These are phyloP conservation scores for Nesidiocoris tenuis DNA, from an alignment of 2,888 invertebrate species.

Conservation along the genomic window DNA sequence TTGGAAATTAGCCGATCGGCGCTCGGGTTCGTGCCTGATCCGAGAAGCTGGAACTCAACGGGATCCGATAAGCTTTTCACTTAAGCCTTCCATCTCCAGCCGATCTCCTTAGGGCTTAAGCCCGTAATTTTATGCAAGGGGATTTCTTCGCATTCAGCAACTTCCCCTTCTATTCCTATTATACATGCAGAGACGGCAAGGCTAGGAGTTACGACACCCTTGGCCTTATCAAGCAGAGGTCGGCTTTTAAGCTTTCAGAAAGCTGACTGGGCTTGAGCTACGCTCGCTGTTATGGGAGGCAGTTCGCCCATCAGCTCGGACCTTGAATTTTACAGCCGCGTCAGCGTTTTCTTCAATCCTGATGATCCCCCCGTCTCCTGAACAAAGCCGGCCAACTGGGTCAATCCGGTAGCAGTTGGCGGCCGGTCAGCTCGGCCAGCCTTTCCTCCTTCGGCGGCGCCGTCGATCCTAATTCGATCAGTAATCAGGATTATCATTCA, in stretches of 20 bases:
- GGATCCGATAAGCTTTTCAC: not conserved
- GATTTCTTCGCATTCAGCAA: conserved; percentile 14
- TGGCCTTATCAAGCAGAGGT: conserved; percentile 4
- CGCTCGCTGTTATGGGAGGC: not conserved
- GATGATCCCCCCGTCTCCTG: not conserved
- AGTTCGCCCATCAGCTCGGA: not conserved
- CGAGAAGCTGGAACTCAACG: not conserved
- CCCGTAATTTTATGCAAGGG: conserved; percentile 29
- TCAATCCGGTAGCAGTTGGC: conserved; percentile 19
- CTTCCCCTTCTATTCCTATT: not conserved
- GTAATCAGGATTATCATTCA: too few relatives aligned
- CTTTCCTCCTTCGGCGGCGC: not conserved
- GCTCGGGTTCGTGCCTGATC: not conserved
- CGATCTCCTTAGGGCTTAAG: not conserved
- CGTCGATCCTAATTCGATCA: too few relatives aligned
- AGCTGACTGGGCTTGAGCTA: not conserved
- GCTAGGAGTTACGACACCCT: conserved; percentile 4
- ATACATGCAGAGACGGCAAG: conserved; percentile 14
- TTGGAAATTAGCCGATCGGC: too few relatives aligned
- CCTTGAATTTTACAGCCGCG: conserved; percentile 33
- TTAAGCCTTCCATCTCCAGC: not conserved
- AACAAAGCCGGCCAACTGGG: conserved; percentile 14
- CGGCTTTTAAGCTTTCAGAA: conserved; percentile 5
- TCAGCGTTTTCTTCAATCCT: not conserved
- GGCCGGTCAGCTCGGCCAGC: not conserved